A percentile compares a stretch with the other conserved stretches of the same genome.
Conservation (phyloP, 2,113 vertebrate species). For the Tapirus terrestris region DNA sequence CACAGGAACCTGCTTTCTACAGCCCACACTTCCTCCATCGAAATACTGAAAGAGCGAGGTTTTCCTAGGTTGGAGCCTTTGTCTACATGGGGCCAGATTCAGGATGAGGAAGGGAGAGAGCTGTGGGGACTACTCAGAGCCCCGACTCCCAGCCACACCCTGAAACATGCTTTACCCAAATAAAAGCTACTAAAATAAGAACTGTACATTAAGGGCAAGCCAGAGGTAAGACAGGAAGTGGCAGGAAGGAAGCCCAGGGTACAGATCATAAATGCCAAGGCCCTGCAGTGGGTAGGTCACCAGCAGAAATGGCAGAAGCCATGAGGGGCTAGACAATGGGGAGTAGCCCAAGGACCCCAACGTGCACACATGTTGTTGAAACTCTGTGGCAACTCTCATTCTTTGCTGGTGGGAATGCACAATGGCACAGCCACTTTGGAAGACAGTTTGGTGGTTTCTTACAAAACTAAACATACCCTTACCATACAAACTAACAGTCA, state of each 20-base stretch:
- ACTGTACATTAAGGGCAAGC: neutral
- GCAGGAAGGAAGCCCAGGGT: neutral
- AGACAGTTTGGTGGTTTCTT: neutral
- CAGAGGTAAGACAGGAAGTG: neutral
- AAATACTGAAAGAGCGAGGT: no score
- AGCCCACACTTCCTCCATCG: neutral
- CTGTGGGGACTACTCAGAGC: neutral
- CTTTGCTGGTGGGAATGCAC: neutral
- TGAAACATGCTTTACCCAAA: neutral
- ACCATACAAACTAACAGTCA: no score
- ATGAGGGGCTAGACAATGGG: rapidly evolving
- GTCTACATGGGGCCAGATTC: neutral
- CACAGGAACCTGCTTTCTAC: neutral
- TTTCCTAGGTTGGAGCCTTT: no score
- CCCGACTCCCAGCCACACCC: neutral
- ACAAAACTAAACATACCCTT: no score
- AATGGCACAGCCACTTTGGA: neutral
- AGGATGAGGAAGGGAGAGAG: no score
- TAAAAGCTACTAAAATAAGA: neutral
- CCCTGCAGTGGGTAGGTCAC: no score
- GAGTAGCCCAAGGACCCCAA: neutral
- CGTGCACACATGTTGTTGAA: neutral
- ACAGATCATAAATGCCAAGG: no score
- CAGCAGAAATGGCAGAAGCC: neutral
- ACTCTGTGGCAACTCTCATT: neutral